Evolutionary conservation across 2,113 vertebrate species (phyloP).

Genomic region (Nesospiza acunhae): DNA sequence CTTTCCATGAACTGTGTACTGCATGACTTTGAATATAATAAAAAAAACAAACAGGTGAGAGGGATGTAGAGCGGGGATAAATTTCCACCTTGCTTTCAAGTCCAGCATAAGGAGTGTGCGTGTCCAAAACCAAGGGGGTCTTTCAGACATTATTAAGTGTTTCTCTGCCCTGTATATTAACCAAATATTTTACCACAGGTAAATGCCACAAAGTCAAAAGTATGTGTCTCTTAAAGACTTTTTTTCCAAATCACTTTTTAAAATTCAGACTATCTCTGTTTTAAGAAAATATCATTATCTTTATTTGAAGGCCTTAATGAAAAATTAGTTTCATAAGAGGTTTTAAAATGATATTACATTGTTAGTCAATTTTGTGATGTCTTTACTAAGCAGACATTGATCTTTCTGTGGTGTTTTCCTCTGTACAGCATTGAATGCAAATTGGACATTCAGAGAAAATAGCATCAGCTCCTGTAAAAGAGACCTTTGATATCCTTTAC

Average conservation of each 20-base stretch:
- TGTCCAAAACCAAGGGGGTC: neutral
- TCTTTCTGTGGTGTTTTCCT: neutral
- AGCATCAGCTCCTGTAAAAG: neutral
- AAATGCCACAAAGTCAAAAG: neutral
- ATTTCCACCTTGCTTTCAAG: neutral
- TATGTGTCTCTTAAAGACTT: neutral
- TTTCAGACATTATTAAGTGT: neutral
- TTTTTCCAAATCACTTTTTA: neutral
- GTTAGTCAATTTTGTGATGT: neutral
- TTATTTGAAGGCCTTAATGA: neutral
- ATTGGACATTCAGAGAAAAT: neutral
- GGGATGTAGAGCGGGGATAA: neutral
- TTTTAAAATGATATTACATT: neutral
- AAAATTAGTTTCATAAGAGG: neutral
- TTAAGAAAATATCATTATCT: neutral
- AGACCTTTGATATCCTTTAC: neutral
- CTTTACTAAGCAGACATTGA: neutral
- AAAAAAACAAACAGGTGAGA: rapidly evolving
- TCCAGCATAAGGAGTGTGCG: neutral
- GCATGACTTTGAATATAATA: neutral
- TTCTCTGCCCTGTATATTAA: neutral
- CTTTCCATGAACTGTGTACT: neutral
- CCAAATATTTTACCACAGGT: neutral
- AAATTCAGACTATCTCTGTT: neutral
- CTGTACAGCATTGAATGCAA: neutral